Evolutionary conservation across 2,888 invertebrate species (phyloP), one percentile per base, ranked within the genome.

Genomic region (Pyrgus malvae): DNA sequence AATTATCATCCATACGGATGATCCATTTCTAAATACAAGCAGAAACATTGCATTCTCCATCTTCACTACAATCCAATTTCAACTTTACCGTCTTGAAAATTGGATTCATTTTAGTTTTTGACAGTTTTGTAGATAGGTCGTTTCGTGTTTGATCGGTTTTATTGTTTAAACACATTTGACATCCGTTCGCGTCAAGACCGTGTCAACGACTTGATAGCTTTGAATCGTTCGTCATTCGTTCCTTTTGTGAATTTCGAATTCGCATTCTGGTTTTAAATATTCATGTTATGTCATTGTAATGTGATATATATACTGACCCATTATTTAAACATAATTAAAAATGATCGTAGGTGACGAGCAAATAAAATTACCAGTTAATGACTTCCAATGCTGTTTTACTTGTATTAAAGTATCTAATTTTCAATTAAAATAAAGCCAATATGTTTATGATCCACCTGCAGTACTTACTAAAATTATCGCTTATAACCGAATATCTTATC

Each of bases 91-190:
- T 5, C n/a, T n/a, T n/a, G 0, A 27, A 11, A 1, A 8, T 2
- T 3, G 12, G 21, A 25, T 44, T 17, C 1, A 44, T 7, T 44
- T n/a, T 51, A 1, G 17, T 19, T 4, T 14, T 2, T 1, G 7
- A 6, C 0, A 12, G 1, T 2, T 17, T 23, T 6, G 17, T 8
- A 23, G 19, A 23, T 51, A 0, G 11, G 35, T 19, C 27, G 7
- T 27, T 51, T 44, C 4, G 37, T 7, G 7, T 12, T 21, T 7
- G 6, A 37, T 17, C 37, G 16, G 27, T 51, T 23, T 27, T 44
- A 51, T 51, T 51, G 44, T 51, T 51, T 44, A 51, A 50, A 51
- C 42, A 51, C 50, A 51, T 51, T 51, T 51, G 50, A 51, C 50
- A 51, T 51, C 50, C 50, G 42, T 31, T 49, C 42, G 35, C 50